Evolutionary conservation across 2,113 vertebrate genomes (phyloP).

Genomic region (Spilogale gracilis): DNA sequence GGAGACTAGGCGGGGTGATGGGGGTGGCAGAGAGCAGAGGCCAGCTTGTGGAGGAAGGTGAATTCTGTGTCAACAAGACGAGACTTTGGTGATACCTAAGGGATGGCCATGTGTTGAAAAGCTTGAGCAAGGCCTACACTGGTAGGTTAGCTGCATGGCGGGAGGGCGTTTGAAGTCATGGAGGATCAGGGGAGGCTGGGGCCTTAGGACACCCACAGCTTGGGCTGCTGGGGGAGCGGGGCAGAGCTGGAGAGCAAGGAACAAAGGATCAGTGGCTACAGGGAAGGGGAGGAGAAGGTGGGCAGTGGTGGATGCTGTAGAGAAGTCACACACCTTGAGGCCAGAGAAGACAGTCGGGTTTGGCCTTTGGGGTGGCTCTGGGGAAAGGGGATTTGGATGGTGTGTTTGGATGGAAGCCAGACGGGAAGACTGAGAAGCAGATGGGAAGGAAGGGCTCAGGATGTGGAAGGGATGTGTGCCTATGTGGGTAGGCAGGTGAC

Average conservation of each 20-base stretch:
- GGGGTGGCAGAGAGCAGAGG: neutral
- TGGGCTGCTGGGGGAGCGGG: neutral
- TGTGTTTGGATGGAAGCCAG: neutral
- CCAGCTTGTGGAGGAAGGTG: neutral
- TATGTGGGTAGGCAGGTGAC: neutral
- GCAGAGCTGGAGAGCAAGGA: neutral
- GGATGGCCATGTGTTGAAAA: neutral
- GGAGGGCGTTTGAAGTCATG: neutral
- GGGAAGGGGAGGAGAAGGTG: neutral
- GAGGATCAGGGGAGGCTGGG: neutral
- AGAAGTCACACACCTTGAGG: neutral
- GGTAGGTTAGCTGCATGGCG: neutral
- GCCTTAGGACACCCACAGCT: neutral
- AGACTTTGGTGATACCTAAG: neutral
- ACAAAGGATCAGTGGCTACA: neutral
- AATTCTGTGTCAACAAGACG: neutral
- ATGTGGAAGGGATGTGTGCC: neutral
- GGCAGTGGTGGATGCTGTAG: too few relatives aligned
- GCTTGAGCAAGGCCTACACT: neutral
- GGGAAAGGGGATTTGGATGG: neutral
- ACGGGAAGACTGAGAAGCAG: neutral
- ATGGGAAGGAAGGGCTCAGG: rapidly evolving
- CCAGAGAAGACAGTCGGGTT: neutral
- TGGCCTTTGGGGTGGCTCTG: neutral
- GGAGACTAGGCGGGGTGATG: neutral